Evolutionary conservation across 2,113 vertebrate species (phyloP).

Genomic region (Pyxicephalus adspersus): DNA sequence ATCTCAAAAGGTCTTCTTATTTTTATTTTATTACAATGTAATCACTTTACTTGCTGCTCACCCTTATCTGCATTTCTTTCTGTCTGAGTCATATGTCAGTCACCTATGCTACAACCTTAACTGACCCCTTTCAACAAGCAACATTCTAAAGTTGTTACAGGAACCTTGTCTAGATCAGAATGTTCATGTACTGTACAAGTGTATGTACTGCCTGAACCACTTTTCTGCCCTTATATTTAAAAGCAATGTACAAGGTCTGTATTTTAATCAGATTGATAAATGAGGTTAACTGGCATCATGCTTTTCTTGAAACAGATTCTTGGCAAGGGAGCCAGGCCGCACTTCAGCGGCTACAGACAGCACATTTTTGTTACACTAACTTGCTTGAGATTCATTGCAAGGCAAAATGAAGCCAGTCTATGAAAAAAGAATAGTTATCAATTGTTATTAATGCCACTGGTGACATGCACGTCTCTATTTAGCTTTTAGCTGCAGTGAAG

Average conservation of each 20-base stretch:
- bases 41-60: constrained; percentile 20
- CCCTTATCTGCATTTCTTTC: constrained; percentile 19
- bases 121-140: constrained; percentile 15
- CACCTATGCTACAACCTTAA: constrained; percentile 26
- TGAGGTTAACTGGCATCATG: constrained; percentile 37
- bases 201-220: constrained; percentile 28
- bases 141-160: constrained; percentile 14
- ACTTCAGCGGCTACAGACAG: constrained; percentile 2
- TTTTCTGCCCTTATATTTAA: constrained; percentile 17
- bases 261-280: constrained; percentile 31
- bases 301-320: constrained; percentile 27
- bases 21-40: constrained; percentile 35
- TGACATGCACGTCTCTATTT: neutral
- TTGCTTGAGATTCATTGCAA: neutral
- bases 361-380: constrained; percentile 23
- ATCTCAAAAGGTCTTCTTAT: constrained; percentile 11
- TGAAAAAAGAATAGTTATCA: neutral
- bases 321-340: constrained; percentile 8
- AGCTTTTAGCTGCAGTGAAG: neutral
- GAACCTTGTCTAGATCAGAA: constrained; percentile 27
- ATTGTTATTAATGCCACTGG: neutral
- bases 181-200: neutral
- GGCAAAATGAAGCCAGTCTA: constrained; percentile 3
- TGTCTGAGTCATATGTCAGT: constrained; percentile 28
- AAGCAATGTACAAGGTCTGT: constrained; percentile 27